Conservation (phyloP, 2,113 vertebrate species). For the Sceloporus undulatus region DNA sequence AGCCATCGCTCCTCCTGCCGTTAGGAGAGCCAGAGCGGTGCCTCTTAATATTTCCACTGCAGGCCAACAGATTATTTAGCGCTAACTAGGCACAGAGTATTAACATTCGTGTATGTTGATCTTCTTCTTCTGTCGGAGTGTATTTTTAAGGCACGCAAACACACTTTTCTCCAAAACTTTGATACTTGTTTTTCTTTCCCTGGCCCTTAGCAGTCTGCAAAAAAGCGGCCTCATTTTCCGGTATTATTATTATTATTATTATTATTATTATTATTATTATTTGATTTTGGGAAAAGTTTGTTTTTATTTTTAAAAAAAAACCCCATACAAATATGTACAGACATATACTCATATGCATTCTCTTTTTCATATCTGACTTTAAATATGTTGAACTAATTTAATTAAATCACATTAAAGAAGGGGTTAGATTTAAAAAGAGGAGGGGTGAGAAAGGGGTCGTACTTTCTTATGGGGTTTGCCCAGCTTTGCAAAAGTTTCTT, state of each 20-base stretch:
- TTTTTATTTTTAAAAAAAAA: background rate
- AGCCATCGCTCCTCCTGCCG: background rate
- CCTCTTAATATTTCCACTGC: background rate
- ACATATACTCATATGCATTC: too few species aligned
- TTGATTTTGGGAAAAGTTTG: background rate
- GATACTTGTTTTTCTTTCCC: background rate
- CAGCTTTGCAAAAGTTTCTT: background rate
- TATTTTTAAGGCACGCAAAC: background rate
- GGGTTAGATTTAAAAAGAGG: too few species aligned
- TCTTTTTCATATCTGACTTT: too few species aligned
- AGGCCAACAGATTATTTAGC: too few species aligned
- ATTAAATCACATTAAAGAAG: background rate
- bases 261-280: background rate
- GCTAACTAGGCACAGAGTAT: too few species aligned
- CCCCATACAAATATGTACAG: too few species aligned
- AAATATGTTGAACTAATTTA: too few species aligned
- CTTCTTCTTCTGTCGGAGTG: background rate
- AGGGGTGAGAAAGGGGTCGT: rapidly evolving
- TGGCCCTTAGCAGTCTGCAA: background rate
- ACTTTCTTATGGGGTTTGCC: background rate
- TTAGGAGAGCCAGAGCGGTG: too few species aligned
- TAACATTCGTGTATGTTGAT: background rate
- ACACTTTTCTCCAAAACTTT: background rate
- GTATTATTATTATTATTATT: background rate
- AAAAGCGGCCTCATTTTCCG: background rate